Base-by-base conservation (phyloP, 2,797 vertebrate genomes). In the Scolopax rusticola region DNA sequence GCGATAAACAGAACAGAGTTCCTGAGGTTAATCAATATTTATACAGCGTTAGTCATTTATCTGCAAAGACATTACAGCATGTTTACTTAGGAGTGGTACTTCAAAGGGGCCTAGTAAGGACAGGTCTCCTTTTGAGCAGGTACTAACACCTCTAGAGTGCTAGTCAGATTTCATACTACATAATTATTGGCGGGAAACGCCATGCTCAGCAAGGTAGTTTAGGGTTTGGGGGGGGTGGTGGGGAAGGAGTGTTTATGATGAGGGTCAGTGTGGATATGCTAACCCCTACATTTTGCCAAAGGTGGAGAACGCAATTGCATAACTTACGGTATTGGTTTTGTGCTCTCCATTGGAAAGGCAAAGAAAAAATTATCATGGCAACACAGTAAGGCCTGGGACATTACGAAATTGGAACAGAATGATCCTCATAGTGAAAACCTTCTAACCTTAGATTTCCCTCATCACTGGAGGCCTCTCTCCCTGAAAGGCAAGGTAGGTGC, bases 11-110 rank as follows among this genome's bases (percentile, higher is more conserved):
- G 75, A 92, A 70, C 50, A 77, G 3, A 94, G 59, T 56, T 93
- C 79, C 92, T 92, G 85, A 93, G 48, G 59, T 76, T 93, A 88
- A 85, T 89, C 69, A 78, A 76, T 90, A 92, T 95, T 96, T 95
- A 77, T 24, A 92, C 70, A 95, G 69, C 3, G 24, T 90, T 91
- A 93, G 82, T 59, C 24, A 90, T 86, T 90, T 87, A 85, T 86
- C 85, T 91, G 56, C 40, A 93, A 88, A 87, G 36, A 69, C 54
- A 76, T 81, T 90, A 81, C 5, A 61, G 43, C 20, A 24, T 25
- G 40, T 73, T 94, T 91, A 65, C 63, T 69, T 69, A 75, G 91
- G 54, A 92, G 45, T 13, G 32, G 84, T 73, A 91, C 73, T 90
- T 93, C 87, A 92, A 95, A 94, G 40, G 19, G 61, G 50, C 69